Conservation (phyloP, 2,888 invertebrate species). For the Papilio protenor region DNA sequence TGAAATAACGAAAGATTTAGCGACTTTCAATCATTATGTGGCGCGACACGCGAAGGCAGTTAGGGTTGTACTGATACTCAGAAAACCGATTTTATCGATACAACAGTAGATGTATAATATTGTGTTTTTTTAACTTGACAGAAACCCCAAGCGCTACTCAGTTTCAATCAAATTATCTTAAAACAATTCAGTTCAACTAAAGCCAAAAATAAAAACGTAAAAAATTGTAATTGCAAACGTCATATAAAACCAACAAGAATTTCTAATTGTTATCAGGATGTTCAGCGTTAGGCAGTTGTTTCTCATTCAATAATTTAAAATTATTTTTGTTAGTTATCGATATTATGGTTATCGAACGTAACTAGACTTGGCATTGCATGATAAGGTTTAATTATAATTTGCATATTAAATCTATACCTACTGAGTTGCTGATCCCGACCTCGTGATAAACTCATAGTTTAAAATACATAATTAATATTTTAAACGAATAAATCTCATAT, state of each 20-base stretch:
- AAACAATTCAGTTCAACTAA: too few relatives aligned
- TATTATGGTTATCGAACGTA: not conserved
- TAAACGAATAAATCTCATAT: not conserved
- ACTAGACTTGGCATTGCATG: conserved; percentile 23
- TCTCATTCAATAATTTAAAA: not conserved
- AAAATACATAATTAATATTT: not conserved
- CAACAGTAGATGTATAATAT: not conserved
- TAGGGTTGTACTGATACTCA: conserved; percentile 4
- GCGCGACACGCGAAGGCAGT: conserved; percentile 15
- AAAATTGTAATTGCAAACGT: too few relatives aligned
- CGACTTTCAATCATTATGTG: conserved; percentile 25
- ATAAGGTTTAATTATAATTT: conserved; percentile 29
- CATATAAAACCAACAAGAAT: not conserved
- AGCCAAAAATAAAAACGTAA: too few relatives aligned
- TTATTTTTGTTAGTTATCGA: not conserved
- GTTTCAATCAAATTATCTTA: too few relatives aligned
- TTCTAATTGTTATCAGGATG: not conserved
- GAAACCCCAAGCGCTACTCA: not conserved
- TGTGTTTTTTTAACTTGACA: not conserved
- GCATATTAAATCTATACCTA: conserved; percentile 19
- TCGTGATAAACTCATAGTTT: conserved; percentile 13
- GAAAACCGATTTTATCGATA: not conserved
- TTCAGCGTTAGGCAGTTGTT: not conserved
- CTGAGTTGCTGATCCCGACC: conserved; percentile 3
- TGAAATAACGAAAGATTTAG: conserved; percentile 21